Base-by-base conservation (phyloP, 2,113 vertebrate genomes). In the Pomatostomus ruficeps region DNA sequence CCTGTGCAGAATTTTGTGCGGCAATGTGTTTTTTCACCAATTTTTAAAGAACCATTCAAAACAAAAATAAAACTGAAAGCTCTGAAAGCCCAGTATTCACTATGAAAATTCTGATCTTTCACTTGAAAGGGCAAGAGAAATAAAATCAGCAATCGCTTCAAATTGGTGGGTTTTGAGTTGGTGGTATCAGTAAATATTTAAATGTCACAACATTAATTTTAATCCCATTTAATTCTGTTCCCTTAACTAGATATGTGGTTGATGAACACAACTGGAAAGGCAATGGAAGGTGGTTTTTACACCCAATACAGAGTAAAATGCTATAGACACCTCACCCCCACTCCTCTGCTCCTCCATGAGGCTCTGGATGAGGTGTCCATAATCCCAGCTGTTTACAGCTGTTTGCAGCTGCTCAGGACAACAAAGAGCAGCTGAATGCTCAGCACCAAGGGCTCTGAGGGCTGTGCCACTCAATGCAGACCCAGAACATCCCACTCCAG, bases 251-350 rank as follows among this genome's bases (percentile, higher is more conserved):
- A 49, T 3, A 3, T 2, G 6, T 5, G 4, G 49, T 19, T 45
- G 20, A 78, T 17, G 14, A 73, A 33, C 45, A 46, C 29, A 71
- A 17, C 15, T 55, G 38, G 29, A 91, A 88, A 81, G 4, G 26
- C 21, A 88, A 59, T 4, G 10, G 8, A 70, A 88, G 5, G 23
- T 59, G 8, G 2, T 14, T 45, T 82, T 61, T 36, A 63, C 26
- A 51, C 6, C 7, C 15, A 49, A 5, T 12, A 38, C 4, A 40
- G 14, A 76, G 36, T 45, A 49, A 87, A 74, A 55, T 13, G 6
- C 14, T 40, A 17, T 1, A 31, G 2, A 28, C 15, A 35, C 16
- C 33, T 28, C 1, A 10, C 4, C 2, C 9, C 4, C 5, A 29
- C 2, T 3, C 11, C 25, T 76, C 28, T 48, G 48, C 52, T 43